Conservation (phyloP, 1,140 invertebrate genomes). For the Anastrepha ludens region DNA sequence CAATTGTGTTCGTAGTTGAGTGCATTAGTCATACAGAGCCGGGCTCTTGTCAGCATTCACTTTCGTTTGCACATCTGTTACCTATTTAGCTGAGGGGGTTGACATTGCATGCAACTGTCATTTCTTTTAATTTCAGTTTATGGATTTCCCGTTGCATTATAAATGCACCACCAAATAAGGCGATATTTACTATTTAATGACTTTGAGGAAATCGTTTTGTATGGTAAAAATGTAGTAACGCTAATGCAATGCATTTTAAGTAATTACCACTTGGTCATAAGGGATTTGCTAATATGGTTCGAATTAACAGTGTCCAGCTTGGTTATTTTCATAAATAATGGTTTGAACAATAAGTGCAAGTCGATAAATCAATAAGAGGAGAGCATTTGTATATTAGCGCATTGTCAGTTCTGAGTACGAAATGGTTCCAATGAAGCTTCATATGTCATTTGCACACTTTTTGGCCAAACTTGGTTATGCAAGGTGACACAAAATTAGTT, state of each 20-base stretch:
- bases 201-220: slow-evolving; percentile 20
- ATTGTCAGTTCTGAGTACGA: too few relatives aligned
- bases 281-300: too few relatives aligned
- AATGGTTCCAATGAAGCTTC: too few relatives aligned
- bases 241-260: neutral
- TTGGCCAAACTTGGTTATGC: too few relatives aligned
- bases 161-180: slow-evolving; percentile 38
- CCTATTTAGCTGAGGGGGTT: neutral
- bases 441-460: too few relatives aligned
- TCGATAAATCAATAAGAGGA: too few relatives aligned
- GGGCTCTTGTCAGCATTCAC: neutral
- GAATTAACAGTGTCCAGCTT: too few relatives aligned
- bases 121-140: neutral
- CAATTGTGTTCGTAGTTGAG: neutral
- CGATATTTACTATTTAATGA: neutral
- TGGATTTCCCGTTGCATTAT: slow-evolving; percentile 41
- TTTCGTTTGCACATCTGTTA: slow-evolving; percentile 30
- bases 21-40: slow-evolving; percentile 3
- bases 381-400: too few relatives aligned
- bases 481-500: too few relatives aligned
- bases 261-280: too few relatives aligned
- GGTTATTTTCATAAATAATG: too few relatives aligned
- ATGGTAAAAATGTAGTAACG: neutral
- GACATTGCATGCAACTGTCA: slow-evolving; percentile 37
- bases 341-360: too few relatives aligned